A percentile compares a stretch with the other conserved stretches of the same genome.
Evolutionary conservation across 1,140 invertebrate genomes (phyloP).

Genomic region (Drosophila melanica): DNA sequence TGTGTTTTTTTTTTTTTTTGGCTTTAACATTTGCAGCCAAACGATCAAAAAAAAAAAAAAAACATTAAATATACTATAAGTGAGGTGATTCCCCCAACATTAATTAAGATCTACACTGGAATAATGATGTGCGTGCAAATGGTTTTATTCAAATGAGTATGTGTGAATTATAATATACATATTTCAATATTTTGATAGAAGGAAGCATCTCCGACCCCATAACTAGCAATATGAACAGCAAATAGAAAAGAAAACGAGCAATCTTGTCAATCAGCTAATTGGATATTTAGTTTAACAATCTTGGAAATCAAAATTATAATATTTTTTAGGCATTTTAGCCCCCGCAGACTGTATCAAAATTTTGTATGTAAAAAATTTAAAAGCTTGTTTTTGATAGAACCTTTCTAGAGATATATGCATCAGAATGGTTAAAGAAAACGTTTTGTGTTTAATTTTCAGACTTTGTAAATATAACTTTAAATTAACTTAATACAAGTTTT

Average conservation of each 20-base stretch:
- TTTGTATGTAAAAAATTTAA: too few relatives aligned
- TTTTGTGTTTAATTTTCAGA: constrained; percentile 31
- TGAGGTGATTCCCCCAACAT: constrained; percentile 45
- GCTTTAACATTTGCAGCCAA: too few relatives aligned
- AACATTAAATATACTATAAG: too few relatives aligned
- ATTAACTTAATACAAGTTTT: constrained; percentile 9
- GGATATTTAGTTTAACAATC: not conserved
- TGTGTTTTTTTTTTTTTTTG: too few relatives aligned
- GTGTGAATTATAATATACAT: not conserved
- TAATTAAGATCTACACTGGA: constrained; percentile 6
- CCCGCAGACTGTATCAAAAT: too few relatives aligned
- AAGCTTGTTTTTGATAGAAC: too few relatives aligned
- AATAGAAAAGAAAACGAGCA: not conserved
- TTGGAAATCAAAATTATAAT: too few relatives aligned
- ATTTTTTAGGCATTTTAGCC: too few relatives aligned
- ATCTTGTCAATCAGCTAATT: not conserved
- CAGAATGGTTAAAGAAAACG: not conserved
- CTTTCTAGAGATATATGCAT: not conserved
- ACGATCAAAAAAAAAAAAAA: too few relatives aligned
- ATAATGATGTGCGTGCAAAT: constrained; percentile 12
- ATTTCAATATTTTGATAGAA: too few relatives aligned
- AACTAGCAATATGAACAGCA: not conserved
- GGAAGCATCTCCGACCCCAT: too few relatives aligned
- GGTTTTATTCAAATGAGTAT: constrained; percentile 3
- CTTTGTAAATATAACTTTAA: constrained; percentile 31